Base-by-base conservation (phyloP, 2,797 vertebrate species). In the Aulostomus chinensis region DNA sequence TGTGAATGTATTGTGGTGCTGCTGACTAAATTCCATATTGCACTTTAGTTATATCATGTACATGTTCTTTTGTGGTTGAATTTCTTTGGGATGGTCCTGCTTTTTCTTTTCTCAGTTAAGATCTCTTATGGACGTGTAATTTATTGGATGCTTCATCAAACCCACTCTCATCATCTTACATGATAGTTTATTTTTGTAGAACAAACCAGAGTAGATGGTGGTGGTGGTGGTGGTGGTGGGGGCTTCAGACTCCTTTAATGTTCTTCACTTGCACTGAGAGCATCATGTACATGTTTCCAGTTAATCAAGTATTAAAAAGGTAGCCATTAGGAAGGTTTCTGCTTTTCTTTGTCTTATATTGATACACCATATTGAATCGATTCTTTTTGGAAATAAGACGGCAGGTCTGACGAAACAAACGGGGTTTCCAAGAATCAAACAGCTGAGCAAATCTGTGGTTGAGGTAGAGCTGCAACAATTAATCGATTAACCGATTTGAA, bases 1-100 rank as follows among this genome's bases (percentile, higher is more conserved):
- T 93, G 90, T 95, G 94, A 97, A 94, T 93, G 68, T 96, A 94
- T 94, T 89, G 89, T 77, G 87, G 93, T 95, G 94, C 96, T 98
- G 96, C 95, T 96, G 94, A 94, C 88, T 92, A 85, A 89, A 88
- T 85, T 90, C 92, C 91, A 93, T 93, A 92, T 93, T 94, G 94
- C 95, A 98, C 95, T 98, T 98, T 98, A 96, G 89, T 87, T 82
- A 64, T 65, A 82, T 85, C 67, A 67, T 78, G 79, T 75, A 69
- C 50, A 83, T 81, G 83, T 88, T 88, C 84, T 78, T 77, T 78
- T 89, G 82, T 88, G 83, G 81, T 88, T 80, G 68, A 62, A 49
- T 59, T 52, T 64, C 17, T 80, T 68, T 65, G 58, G 62, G 71
- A 70, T 55, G 52, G 54, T 64, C 55, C 61, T 74, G 61, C 71